These are phyloP conservation scores for Harpalus rufipes DNA, from an alignment of 2,888 invertebrate species.

Conservation along the genomic window DNA sequence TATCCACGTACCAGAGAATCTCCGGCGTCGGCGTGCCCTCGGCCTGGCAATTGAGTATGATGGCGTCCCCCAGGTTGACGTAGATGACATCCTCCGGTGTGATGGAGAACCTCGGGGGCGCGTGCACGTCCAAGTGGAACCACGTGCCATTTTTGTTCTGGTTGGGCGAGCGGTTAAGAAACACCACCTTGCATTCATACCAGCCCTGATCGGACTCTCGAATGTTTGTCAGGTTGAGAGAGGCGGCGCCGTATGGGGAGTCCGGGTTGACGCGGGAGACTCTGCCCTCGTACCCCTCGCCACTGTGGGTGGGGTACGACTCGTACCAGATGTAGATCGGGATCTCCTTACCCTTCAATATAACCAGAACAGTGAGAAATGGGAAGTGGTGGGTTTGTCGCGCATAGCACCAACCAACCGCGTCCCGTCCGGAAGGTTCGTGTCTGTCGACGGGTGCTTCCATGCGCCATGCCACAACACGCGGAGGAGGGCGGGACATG, in stretches of 20 bases:
- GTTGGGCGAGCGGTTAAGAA: conserved; percentile 95
- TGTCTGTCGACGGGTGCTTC: conserved; percentile 63
- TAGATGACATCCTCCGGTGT: conserved; percentile 97
- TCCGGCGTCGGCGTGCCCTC: conserved; percentile 97
- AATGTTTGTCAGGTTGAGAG: conserved; percentile 97
- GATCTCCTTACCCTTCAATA: conserved; percentile 91
- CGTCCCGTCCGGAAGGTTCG: conserved; percentile 63
- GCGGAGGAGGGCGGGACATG: conserved; percentile 44
- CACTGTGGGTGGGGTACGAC: conserved; percentile 97
- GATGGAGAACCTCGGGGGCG: conserved; percentile 96
- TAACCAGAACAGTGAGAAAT: conserved; percentile 12
- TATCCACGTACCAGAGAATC: conserved; percentile 86
- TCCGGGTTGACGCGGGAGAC: conserved; percentile 93
- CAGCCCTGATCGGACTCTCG: conserved; percentile 96
- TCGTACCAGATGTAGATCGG: conserved; percentile 99
- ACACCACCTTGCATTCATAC: conserved; percentile 88
- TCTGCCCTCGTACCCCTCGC: conserved; percentile 94
- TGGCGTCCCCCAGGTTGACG: conserved; percentile 97
- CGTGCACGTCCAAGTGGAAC: conserved; percentile 98
- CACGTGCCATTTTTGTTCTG: conserved; percentile 97
- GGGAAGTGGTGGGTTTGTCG: background rate
- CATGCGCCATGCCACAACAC: conserved; percentile 58
- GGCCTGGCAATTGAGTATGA: conserved; percentile 97
- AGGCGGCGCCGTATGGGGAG: conserved; percentile 93
- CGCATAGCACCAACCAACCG: conserved; percentile 63